Evolutionary conservation across 2,888 invertebrate genomes (phyloP).

Genomic region (Drymonia ruficornis): DNA sequence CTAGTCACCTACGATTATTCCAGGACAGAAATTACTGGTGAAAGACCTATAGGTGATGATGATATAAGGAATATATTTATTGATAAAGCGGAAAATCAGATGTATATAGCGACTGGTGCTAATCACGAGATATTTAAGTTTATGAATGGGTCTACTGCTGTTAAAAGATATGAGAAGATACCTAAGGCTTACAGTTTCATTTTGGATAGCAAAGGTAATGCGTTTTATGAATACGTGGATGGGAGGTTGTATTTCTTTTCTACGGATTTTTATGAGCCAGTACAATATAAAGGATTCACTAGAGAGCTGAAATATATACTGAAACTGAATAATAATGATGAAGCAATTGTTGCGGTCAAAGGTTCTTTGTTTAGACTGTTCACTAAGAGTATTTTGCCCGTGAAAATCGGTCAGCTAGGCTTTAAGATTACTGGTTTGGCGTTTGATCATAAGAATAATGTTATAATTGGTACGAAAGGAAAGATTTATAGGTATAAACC

Average conservation of each 20-base stretch:
- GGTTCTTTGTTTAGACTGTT: constrained; percentile 65
- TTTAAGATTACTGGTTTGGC: constrained; percentile 75
- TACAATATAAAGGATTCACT: constrained; percentile 76
- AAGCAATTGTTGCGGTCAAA: constrained; percentile 73
- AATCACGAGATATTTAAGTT: constrained; percentile 72
- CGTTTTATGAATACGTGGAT: constrained; percentile 73
- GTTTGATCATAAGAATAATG: constrained; percentile 71
- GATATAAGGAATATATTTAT: constrained; percentile 73
- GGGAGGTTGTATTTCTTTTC: constrained; percentile 75
- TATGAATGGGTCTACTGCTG: constrained; percentile 71
- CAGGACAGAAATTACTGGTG: constrained; percentile 64
- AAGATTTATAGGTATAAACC: constrained; percentile 76
- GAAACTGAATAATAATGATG: constrained; percentile 66
- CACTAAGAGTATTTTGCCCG: constrained; percentile 66
- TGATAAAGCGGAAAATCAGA: constrained; percentile 67
- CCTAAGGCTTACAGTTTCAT: constrained; percentile 75
- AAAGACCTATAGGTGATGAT: constrained; percentile 76
- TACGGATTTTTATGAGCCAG: constrained; percentile 65
- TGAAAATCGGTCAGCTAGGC: constrained; percentile 70
- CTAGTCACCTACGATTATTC: constrained; percentile 68
- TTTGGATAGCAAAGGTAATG: constrained; percentile 68
- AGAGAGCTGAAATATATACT: constrained; percentile 73
- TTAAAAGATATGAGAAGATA: constrained; percentile 70
- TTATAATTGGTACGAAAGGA: constrained; percentile 74
- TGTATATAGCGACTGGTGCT: constrained; percentile 73